Evolutionary conservation across 2,797 vertebrate species (phyloP).

Genomic region (Enteromius mattozi): DNA sequence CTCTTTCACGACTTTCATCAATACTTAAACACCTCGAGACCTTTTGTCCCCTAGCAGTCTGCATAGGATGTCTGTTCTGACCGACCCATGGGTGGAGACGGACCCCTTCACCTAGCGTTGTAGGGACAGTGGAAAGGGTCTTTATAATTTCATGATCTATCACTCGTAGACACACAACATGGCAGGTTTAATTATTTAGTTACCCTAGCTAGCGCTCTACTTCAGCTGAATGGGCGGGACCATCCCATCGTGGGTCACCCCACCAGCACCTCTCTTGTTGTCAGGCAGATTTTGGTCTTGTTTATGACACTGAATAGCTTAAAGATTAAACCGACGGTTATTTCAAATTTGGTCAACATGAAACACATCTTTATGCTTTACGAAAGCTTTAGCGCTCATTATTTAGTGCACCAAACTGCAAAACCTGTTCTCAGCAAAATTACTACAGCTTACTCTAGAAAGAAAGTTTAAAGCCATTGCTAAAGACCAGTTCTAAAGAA

Average conservation of each 20-base stretch:
- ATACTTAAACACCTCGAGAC: slow-evolving; percentile 73
- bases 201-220: slow-evolving; percentile 17
- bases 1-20: slow-evolving; percentile 63
- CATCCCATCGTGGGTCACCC: not conserved
- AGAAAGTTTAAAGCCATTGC: not conserved
- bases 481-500: not conserved
- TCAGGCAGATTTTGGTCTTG: slow-evolving; percentile 70
- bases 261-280: slow-evolving; percentile 56
- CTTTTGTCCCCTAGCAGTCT: slow-evolving; percentile 35
- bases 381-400: not conserved
- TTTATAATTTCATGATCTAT: slow-evolving; percentile 78
- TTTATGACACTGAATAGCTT: slow-evolving; percentile 21
- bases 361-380: not conserved
- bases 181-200: slow-evolving; percentile 76
- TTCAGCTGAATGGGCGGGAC: slow-evolving; percentile 47
- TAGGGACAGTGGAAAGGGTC: slow-evolving; percentile 47
- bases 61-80: slow-evolving; percentile 16
- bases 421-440: not conserved
- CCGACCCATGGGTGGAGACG: slow-evolving; percentile 23
- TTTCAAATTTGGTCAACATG: not conserved
- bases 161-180: slow-evolving; percentile 70
- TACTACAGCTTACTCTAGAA: not conserved
- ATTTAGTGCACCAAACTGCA: not conserved
- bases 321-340: slow-evolving; percentile 5
- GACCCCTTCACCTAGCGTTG: not conserved